Evolutionary conservation across 30 jellyfish, hydroid and myxozoan species (phyloP), one percentile per base, ranked within the genome.

Genomic region (Mastigias papua): DNA sequence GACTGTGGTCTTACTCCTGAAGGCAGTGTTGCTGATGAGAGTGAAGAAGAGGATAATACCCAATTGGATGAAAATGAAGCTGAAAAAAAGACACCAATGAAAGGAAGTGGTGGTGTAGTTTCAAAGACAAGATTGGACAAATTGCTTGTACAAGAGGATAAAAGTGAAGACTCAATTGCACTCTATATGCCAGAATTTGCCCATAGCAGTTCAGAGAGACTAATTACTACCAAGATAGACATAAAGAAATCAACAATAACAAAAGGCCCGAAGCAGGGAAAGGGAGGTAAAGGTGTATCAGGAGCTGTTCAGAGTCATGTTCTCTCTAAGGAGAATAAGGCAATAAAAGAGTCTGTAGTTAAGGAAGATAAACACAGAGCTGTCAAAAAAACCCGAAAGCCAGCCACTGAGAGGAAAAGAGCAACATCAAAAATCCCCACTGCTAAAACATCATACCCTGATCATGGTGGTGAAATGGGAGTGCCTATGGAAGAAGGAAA

Each of bases 1-100:
- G 81, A 71, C 26, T 78, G 96, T 67, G 90, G 87, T 31, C 16
- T 46, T 11, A 57, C 81, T 21, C 97, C 97, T 2, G 91, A 69
- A 20, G 88, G 61, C 28, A 80, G 86, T 58, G 35, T 57, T 16
- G 54, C 64, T 21, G 84, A 69, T 11, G 82, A 72, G 27, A 51
- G 17, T 19, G 34, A 30, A 32, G 84, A 48, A 1, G 76, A 51
- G 1, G 78, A 46, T 30, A 3, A 15, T 0, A 35, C 31, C 34
- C n/a, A n/a, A n/a, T 6, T 34, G 13, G 91, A 50, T 21, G 86
- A 19, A 20, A 19, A 61, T 13, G 93, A 33, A 17, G 76, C 5
- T 7, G 72, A 26, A n/a, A 74, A 54, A 15, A 27, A 70, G 64
- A 30, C n/a, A 32, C 77, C 61, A 10, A 29, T 20, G 75, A 57